Percentiles rank a stretch among this genome's conserved stretches.
Conservation (phyloP, 2,888 invertebrate species). For the Tenthredo notha region DNA sequence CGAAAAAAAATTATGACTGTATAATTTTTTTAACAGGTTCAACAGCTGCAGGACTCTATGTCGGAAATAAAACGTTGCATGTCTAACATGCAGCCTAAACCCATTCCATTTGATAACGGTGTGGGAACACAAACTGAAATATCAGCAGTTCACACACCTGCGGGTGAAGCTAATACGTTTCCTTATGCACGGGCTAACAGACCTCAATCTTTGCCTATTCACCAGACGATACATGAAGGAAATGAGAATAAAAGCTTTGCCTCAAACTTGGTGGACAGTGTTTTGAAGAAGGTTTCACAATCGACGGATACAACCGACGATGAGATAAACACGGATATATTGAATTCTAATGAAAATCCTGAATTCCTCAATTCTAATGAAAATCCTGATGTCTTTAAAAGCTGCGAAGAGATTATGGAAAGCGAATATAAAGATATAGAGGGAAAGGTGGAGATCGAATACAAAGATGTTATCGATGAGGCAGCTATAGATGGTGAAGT, state of each 20-base stretch:
- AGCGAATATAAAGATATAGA: slow-evolving; percentile 63
- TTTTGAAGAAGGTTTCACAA: slow-evolving; percentile 72
- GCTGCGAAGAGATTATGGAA: slow-evolving; percentile 72
- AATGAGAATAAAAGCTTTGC: slow-evolving; percentile 71
- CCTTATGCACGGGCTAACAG: slow-evolving; percentile 75
- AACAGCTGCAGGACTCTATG: slow-evolving; percentile 89
- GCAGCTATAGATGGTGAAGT: slow-evolving; percentile 66
- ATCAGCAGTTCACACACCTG: slow-evolving; percentile 87
- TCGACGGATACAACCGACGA: slow-evolving; percentile 75
- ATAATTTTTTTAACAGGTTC: slow-evolving; percentile 80
- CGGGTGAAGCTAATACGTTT: slow-evolving; percentile 77
- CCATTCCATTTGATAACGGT: slow-evolving; percentile 76
- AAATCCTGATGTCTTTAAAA: slow-evolving; percentile 73
- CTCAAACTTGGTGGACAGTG: slow-evolving; percentile 68
- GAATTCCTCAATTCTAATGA: slow-evolving; percentile 67
- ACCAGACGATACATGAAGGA: slow-evolving; percentile 74
- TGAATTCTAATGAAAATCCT: slow-evolving; percentile 74
- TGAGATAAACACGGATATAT: slow-evolving; percentile 74
- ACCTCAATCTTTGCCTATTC: slow-evolving; percentile 73
- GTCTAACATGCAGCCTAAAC: slow-evolving; percentile 76
- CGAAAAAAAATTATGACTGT: neutral
- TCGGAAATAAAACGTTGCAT: slow-evolving; percentile 88
- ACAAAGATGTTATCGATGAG: slow-evolving; percentile 68
- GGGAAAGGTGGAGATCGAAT: slow-evolving; percentile 59
- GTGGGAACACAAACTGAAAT: slow-evolving; percentile 90